phyloP scores from a whole-genome alignment of 2,113 vertebrate genomes.

The Hassar affinis region DNA sequence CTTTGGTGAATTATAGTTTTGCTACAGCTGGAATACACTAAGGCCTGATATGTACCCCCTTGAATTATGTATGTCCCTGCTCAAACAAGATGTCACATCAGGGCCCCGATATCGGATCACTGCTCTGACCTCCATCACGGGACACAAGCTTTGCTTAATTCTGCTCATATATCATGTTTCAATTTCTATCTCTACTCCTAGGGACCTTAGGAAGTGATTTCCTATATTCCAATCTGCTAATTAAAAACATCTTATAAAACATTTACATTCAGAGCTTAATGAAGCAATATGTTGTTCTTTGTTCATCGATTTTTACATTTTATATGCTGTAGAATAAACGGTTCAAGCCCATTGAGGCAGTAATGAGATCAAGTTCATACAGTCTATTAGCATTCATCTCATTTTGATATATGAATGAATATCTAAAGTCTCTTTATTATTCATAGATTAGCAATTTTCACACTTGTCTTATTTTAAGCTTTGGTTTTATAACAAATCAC shows the following conservation, averaged over 20 bases:
- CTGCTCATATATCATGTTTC: neutral
- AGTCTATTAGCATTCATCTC: constrained; percentile 10
- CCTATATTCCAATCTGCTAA: neutral
- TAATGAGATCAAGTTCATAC: constrained; percentile 1
- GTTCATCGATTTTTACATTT: constrained; percentile 14
- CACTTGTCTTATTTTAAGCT: constrained; percentile 20
- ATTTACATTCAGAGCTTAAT: neutral
- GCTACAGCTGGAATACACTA: too few relatives aligned
- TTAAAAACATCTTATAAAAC: constrained; percentile 3
- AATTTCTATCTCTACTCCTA: neutral
- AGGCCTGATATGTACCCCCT: too few relatives aligned
- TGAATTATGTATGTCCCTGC: too few relatives aligned
- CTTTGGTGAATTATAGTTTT: too few relatives aligned
- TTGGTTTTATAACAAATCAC: constrained; percentile 8
- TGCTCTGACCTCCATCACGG: neutral
- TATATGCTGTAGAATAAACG: neutral
- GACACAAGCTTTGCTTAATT: too few relatives aligned
- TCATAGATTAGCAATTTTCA: constrained; percentile 28
- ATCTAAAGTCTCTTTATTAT: constrained; percentile 1
- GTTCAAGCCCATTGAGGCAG: neutral
- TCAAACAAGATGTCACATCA: too few relatives aligned
- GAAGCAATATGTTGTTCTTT: neutral
- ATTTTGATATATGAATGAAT: constrained; percentile 22
- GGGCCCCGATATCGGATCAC: too few relatives aligned
- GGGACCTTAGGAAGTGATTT: neutral